Percentiles rank a stretch among this genome's conserved stretches.
Evolutionary conservation across 2,888 invertebrate species (phyloP).

Genomic region (Eumerus sabulonum): DNA sequence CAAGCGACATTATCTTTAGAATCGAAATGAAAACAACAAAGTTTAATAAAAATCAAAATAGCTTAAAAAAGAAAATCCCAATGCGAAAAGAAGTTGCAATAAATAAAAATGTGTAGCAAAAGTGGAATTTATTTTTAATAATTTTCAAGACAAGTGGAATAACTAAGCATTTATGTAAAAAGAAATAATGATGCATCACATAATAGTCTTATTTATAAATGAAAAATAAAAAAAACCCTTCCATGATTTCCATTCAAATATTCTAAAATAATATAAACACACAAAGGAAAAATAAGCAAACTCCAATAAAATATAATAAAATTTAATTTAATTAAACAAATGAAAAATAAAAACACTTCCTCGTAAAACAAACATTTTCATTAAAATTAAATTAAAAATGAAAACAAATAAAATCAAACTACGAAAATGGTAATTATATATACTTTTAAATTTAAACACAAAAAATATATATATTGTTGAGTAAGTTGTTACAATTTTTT

Average conservation of each 20-base stretch:
- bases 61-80: constrained; percentile 35
- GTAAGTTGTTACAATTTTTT: constrained; percentile 61
- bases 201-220: constrained; percentile 41
- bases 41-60: constrained; percentile 55
- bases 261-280: constrained; percentile 50
- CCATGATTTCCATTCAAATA: constrained; percentile 56
- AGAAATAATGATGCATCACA: constrained; percentile 26
- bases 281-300: constrained; percentile 28
- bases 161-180: constrained; percentile 8
- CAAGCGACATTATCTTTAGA: constrained; percentile 28
- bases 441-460: constrained; percentile 45
- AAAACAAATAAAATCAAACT: constrained; percentile 4
- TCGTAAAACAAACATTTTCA: constrained; percentile 24
- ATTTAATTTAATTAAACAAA: constrained; percentile 2
- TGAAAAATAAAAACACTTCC: constrained; percentile 24
- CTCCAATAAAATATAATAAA: constrained; percentile 18
- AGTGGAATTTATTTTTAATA: constrained; percentile 65
- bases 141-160: constrained; percentile 30
- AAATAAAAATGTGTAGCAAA: constrained; percentile 43
- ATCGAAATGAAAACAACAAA: constrained; percentile 25
- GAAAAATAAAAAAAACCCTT: constrained; percentile 17
- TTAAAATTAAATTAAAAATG: constrained; percentile 14
- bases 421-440: constrained; percentile 50
- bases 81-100: constrained; percentile 43
- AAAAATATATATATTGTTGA: constrained; percentile 39